phyloP scores from a whole-genome alignment of 2,797 vertebrate genomes.

The Enteromius mattozi region DNA sequence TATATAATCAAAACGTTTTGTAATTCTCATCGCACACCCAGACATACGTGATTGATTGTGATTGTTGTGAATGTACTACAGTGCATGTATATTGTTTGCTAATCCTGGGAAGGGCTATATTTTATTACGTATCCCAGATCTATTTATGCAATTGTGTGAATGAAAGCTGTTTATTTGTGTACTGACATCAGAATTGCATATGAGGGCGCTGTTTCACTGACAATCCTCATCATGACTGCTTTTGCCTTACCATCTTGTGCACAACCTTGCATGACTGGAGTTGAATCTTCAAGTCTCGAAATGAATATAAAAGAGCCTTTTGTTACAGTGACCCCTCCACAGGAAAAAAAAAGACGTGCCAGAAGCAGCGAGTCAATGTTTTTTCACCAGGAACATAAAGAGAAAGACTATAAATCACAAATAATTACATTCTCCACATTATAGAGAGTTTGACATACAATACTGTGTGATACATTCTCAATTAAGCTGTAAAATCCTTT shows the following conservation, averaged over 20 bases:
- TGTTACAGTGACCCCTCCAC: conserved; percentile 24
- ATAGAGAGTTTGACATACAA: conserved; percentile 38
- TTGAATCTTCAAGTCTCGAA: conserved; percentile 8
- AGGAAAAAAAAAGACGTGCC: not conserved
- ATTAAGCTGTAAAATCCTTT: conserved; percentile 44
- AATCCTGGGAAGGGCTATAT: conserved; percentile 24
- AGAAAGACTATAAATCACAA: conserved; percentile 36
- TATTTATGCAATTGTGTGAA: conserved; percentile 5
- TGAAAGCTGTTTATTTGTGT: conserved; percentile 27
- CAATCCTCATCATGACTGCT: not conserved
- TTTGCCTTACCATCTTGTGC: conserved; percentile 15
- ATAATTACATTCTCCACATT: conserved; percentile 37
- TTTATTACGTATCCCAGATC: conserved; percentile 36
- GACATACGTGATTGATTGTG: not conserved
- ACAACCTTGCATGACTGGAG: not conserved
- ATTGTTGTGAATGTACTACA: conserved; percentile 27
- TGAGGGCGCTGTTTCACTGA: conserved; percentile 40
- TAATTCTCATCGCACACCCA: conserved; percentile 19
- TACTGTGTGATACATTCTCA: conserved; percentile 52
- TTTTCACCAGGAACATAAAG: conserved; percentile 2
- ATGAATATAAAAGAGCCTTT: conserved; percentile 27
- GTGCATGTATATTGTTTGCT: conserved; percentile 43
- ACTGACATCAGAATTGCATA: conserved; percentile 11
- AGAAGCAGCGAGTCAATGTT: not conserved
- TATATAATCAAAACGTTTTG: conserved; percentile 6